Base-by-base conservation (phyloP, 1,140 invertebrate species). In the Aphelenchoides besseyi region DNA sequence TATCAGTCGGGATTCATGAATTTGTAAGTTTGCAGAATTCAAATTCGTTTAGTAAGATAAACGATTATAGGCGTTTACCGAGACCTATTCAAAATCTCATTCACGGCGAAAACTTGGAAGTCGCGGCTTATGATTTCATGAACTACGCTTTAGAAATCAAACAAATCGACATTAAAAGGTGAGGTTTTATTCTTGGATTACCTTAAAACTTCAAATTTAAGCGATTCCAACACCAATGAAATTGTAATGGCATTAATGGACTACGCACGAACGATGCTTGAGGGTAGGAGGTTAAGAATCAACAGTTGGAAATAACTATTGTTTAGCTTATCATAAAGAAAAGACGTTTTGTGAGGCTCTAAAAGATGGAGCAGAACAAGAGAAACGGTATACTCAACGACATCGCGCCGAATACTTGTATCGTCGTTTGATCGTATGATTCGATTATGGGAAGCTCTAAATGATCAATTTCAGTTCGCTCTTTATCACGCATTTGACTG, bases 131-230 rank as follows among this genome's bases (percentile, higher is more conserved):
- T 12, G 23, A 48, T 12, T 48, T 48, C 41, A 12, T 48, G 12
- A 23, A 48, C 41, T 48, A 48, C 41, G 41, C 23, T 12, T 23
- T 48, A 23, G 41, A 48, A 23, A 48, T 16, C 41, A 23, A 48
- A 48, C 41, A 23, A 48, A 48, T 48, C 41, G 41, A 48, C 41
- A 48, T n/a, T n/a, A n/a, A n/a, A n/a, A n/a, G n/a, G n/a, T n/a
- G n/a, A n/a, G n/a, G n/a, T n/a, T n/a, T n/a, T n/a, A n/a, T n/a
- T n/a, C n/a, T n/a, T n/a, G n/a, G n/a, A n/a, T n/a, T n/a, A n/a
- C n/a, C n/a, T n/a, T n/a, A n/a, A n/a, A n/a, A n/a, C n/a, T n/a
- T n/a, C n/a, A n/a, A n/a, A n/a, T n/a, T 48, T 12, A 12, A 48
- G 41, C 12, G 41, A 48, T 48, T 48, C 41, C 12, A 16, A 12